Evolutionary conservation across 1,140 invertebrate genomes (phyloP), one percentile per base, ranked within the genome.

Genomic region (Micrasema minimum): DNA sequence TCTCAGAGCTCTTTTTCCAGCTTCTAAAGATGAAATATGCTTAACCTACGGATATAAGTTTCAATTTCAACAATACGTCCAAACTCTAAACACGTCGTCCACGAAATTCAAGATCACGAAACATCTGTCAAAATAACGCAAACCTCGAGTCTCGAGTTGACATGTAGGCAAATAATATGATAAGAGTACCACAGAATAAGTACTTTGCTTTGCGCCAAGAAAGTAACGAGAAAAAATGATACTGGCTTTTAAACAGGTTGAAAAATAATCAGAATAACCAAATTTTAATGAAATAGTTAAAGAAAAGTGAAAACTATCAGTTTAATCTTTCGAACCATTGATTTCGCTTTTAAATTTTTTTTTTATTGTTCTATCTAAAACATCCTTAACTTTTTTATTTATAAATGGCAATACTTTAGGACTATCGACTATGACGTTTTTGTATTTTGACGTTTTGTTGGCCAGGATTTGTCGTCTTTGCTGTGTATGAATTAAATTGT

Each of bases 391-490:
- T 51, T 22, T 22, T 5, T 23, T 1, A 50, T 50, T 1, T 51
- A 20, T 51, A 12, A 59, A 22, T 68, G 14, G 66, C 66, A 68
- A 68, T 41, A 68, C 43, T 46, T 12, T 14, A 31, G 2, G 26
- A 31, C 26, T 2, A 4, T 31, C 7, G 3, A 31, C n/a, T 31
- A 48, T 68, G 66, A 59, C 66, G 66, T 68, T 16, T 67, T 35
- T 16, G 18, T 67, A 68, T 68, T 68, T 68, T 68, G 66, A 68
- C 66, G 38, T 68, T 68, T 68, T 38, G 23, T 11, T 16, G 14
- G 46, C 16, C 16, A 66, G 38, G 12, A 66, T 55, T 68, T 68
- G 66, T 68, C 66, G 59, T 68, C 16, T 46, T 16, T 20, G 51
- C 31, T 55, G 20, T 26, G 55, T 38, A 59, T 59, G n/a, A 41